Conservation (phyloP, 2,113 vertebrate species). For the Callipepla squamata region DNA sequence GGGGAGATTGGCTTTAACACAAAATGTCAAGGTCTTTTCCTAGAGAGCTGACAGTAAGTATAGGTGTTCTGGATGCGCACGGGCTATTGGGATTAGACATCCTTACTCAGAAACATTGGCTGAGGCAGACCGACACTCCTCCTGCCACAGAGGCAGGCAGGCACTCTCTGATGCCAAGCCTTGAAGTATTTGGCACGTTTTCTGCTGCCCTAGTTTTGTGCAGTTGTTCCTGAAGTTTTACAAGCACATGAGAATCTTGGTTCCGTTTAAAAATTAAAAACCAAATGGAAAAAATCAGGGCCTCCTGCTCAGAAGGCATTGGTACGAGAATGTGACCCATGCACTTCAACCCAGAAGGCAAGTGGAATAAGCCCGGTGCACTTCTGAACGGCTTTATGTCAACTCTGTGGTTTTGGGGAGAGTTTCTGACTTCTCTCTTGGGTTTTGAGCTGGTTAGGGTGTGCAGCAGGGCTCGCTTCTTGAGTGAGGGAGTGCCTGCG, state of each 20-base stretch:
- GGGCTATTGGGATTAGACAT: constrained; percentile 50
- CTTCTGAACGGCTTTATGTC: neutral
- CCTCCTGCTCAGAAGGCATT: neutral
- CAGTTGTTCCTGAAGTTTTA: constrained; percentile 62
- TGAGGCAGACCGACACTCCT: constrained; percentile 44
- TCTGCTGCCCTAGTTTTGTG: constrained; percentile 58
- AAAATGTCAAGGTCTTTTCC: constrained; percentile 55
- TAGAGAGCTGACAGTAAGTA: constrained; percentile 46
- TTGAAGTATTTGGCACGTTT: constrained; percentile 57
- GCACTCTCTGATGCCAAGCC: constrained; percentile 44
- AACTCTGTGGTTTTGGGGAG: neutral
- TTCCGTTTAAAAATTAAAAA: neutral
- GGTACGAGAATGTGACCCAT: neutral
- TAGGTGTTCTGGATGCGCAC: constrained; percentile 39
- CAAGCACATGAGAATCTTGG: neutral
- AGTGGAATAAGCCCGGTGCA: neutral
- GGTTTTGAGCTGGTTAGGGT: neutral
- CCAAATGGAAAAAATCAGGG: neutral
- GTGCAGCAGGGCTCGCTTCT: neutral
- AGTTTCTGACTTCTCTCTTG: neutral
- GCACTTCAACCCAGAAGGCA: constrained; percentile 6
- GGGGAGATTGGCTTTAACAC: neutral
- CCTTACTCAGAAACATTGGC: constrained; percentile 46
- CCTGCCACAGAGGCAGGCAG: constrained; percentile 49
- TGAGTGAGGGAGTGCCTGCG: neutral